Conservation (phyloP, 2,888 invertebrate species). For the Biston stratarius region DNA sequence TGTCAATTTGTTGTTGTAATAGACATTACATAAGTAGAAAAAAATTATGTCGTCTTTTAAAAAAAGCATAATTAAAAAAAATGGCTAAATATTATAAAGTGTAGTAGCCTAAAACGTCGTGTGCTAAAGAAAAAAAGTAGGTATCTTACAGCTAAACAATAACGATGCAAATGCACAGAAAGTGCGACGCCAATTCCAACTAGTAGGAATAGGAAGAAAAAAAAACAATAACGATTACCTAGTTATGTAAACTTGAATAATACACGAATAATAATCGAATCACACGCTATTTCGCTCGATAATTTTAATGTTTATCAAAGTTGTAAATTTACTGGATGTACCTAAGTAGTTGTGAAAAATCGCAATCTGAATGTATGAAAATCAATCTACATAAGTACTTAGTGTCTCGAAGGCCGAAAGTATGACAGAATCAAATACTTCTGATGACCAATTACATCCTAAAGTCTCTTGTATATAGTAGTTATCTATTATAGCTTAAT, state of each 20-base stretch:
- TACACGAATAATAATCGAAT: too few relatives aligned
- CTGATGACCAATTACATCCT: constrained; percentile 20
- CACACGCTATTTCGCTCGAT: too few relatives aligned
- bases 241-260: not conserved
- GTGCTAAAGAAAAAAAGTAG: not conserved
- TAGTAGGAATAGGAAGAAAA: too few relatives aligned
- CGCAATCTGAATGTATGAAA: too few relatives aligned
- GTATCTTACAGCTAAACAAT: not conserved
- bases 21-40: constrained; percentile 30
- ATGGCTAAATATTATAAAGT: not conserved
- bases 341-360: too few relatives aligned
- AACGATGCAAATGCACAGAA: too few relatives aligned
- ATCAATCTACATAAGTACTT: not conserved
- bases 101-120: not conserved
- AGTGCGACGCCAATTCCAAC: too few relatives aligned
- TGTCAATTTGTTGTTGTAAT: constrained; percentile 68
- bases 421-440: constrained; percentile 5
- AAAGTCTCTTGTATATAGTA: constrained; percentile 13
- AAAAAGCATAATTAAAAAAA: not conserved
- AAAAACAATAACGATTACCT: too few relatives aligned
- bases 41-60: constrained; percentile 1
- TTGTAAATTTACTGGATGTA: too few relatives aligned
- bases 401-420: not conserved
- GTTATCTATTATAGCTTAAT: constrained; percentile 10
- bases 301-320: too few relatives aligned